Percentiles rank a stretch among this genome's conserved stretches.
phyloP scores from a whole-genome alignment of 2,797 vertebrate species.

The Gephyroberyx darwinii region DNA sequence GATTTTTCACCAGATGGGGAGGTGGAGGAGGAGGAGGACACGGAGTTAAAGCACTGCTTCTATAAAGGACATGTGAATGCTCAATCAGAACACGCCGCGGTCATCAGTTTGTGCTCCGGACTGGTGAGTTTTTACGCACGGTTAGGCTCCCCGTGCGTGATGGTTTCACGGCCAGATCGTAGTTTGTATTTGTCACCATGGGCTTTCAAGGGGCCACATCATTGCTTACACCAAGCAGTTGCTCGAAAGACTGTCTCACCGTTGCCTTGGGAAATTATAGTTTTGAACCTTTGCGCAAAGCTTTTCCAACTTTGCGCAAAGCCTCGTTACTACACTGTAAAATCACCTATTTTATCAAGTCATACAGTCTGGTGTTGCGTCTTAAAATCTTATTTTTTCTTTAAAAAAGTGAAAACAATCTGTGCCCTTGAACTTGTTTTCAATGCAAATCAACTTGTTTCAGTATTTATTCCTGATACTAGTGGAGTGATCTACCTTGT shows the following conservation, averaged over 20 bases:
- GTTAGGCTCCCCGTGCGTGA: conserved; percentile 30
- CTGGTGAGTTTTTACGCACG: conserved; percentile 90
- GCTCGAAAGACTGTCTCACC: conserved; percentile 1
- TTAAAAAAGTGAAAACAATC: too few species aligned
- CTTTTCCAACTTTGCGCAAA: background rate
- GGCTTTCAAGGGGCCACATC: conserved; percentile 5
- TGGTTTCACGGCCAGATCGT: conserved; percentile 29
- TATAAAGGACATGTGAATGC: conserved; percentile 96
- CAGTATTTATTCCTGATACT: too few species aligned
- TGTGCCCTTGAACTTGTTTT: too few species aligned
- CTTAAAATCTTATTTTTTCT: background rate
- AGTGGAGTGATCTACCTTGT: too few species aligned
- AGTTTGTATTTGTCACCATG: conserved; percentile 34
- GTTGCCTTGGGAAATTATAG: background rate
- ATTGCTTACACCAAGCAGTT: conserved; percentile 12
- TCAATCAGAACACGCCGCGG: conserved; percentile 88
- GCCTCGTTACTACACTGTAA: background rate
- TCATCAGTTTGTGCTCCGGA: conserved; percentile 97
- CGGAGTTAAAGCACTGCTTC: conserved; percentile 94
- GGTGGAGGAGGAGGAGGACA: conserved; percentile 83
- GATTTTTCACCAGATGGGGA: conserved; percentile 78
- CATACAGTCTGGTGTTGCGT: background rate
- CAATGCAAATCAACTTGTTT: background rate
- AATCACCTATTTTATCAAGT: too few species aligned
- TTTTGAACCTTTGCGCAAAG: conserved; percentile 5